Conservation (phyloP, 2,797 vertebrate species). For the Octomys mimax region DNA sequence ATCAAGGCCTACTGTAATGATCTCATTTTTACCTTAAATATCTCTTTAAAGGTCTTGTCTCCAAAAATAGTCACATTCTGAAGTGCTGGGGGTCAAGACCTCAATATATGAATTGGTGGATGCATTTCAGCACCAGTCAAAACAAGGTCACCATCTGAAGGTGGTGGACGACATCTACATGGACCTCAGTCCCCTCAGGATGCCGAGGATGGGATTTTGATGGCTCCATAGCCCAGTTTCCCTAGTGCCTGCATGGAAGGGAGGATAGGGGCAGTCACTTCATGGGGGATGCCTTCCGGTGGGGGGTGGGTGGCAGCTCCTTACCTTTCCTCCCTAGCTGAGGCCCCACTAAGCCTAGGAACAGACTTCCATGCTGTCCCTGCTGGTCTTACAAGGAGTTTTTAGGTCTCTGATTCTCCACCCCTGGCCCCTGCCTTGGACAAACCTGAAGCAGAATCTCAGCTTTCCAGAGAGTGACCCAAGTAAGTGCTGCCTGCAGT, state of each 20-base stretch:
- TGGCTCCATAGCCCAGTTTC: background rate
- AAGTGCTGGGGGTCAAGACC: background rate
- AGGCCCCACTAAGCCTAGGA: background rate
- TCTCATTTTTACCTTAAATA: constrained; percentile 32
- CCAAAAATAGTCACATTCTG: background rate
- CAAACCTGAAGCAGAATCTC: too few relatives aligned
- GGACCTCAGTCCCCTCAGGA: background rate
- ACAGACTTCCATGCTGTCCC: background rate
- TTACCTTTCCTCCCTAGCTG: background rate
- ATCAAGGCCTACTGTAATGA: background rate
- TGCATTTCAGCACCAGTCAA: background rate
- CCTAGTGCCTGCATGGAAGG: background rate
- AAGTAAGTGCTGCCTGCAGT: background rate
- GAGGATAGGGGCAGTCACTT: background rate
- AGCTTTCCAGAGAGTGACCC: background rate
- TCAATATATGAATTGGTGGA: background rate
- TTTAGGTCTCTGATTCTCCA: background rate
- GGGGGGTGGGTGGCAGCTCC: background rate
- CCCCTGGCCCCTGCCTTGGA: background rate
- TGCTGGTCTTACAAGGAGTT: background rate
- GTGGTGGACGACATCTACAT: too few relatives aligned
- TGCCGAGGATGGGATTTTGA: background rate
- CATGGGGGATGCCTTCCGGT: background rate
- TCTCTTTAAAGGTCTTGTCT: background rate
- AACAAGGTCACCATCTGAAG: background rate